These are phyloP conservation scores for Brachirus orientalis DNA, from an alignment of 2,113 vertebrate genomes.

Conservation along the genomic window DNA sequence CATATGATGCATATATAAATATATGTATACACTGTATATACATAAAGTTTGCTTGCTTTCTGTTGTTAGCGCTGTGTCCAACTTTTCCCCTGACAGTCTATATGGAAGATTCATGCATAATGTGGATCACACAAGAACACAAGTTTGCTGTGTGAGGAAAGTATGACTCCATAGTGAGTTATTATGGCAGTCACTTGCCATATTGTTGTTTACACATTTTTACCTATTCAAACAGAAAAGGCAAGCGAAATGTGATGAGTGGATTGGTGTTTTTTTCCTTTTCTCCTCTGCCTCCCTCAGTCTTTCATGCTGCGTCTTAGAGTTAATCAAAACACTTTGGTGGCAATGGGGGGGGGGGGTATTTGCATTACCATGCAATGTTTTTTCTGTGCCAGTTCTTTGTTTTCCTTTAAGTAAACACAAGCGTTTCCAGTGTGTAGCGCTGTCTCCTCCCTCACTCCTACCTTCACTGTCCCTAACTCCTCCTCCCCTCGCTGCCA, in stretches of 20 bases:
- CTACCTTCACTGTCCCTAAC: slow-evolving; percentile 4
- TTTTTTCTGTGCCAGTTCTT: slow-evolving; percentile 30
- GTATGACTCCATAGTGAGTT: slow-evolving; percentile 43
- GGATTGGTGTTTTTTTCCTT: slow-evolving; percentile 3
- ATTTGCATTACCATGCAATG: slow-evolving; percentile 61
- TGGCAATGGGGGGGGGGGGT: slow-evolving; percentile 11
- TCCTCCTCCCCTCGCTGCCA: not conserved
- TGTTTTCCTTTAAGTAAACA: slow-evolving; percentile 79
- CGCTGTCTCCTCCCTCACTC: slow-evolving; percentile 22
- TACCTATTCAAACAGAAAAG: slow-evolving; percentile 45
- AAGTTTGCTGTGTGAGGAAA: slow-evolving; percentile 40
- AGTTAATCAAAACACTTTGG: slow-evolving; percentile 58
- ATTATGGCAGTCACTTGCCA: slow-evolving; percentile 36
- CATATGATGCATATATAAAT: slow-evolving; percentile 39
- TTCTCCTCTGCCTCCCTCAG: slow-evolving; percentile 28
- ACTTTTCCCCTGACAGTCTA: slow-evolving; percentile 57
- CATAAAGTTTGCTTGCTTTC: slow-evolving; percentile 41
- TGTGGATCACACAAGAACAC: slow-evolving; percentile 62
- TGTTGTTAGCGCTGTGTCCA: slow-evolving; percentile 45
- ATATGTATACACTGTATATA: slow-evolving; percentile 6
- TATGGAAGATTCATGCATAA: slow-evolving; percentile 67
- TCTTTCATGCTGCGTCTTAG: slow-evolving; percentile 57
- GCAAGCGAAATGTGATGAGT: slow-evolving; percentile 30
- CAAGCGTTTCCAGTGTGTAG: slow-evolving; percentile 59
- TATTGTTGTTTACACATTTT: slow-evolving; percentile 49